These are phyloP conservation scores for Amphiprion ocellaris DNA, from an alignment of 2,113 vertebrate genomes.

Conservation along the genomic window DNA sequence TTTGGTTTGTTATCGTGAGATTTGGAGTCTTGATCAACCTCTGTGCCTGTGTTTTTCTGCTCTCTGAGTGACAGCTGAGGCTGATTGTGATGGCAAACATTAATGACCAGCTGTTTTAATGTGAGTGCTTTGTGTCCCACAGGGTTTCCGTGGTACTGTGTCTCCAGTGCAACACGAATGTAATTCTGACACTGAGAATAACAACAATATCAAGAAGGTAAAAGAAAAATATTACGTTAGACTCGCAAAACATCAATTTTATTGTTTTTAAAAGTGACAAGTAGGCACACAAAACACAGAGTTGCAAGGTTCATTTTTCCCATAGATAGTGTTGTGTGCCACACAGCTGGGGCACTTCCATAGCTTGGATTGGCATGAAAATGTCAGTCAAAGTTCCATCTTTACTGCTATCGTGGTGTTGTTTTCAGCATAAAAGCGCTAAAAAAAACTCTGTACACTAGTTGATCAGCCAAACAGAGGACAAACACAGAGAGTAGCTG, in stretches of 20 bases:
- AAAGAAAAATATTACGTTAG: background rate
- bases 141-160: conserved; percentile 83
- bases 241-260: background rate
- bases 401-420: too few species aligned
- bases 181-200: conserved; percentile 80
- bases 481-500: too few species aligned
- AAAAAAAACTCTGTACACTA: too few species aligned
- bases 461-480: too few species aligned
- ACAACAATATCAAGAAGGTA: conserved; percentile 84
- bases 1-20: conserved; percentile 31
- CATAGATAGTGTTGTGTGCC: too few species aligned
- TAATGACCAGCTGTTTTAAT: conserved; percentile 50
- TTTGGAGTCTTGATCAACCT: conserved; percentile 41
- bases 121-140: conserved; percentile 48
- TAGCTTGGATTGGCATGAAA: background rate
- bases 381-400: background rate
- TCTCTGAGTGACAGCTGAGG: conserved; percentile 50
- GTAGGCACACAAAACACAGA: too few species aligned
- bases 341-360: too few species aligned
- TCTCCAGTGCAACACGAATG: conserved; percentile 79
- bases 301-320: too few species aligned
- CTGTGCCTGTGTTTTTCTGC: conserved; percentile 20
- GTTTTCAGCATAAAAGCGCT: too few species aligned
- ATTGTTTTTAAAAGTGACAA: too few species aligned
- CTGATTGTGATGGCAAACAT: conserved; percentile 53